phyloP scores from a whole-genome alignment of 2,888 invertebrate genomes.

The Cryptosula pallasiana region DNA sequence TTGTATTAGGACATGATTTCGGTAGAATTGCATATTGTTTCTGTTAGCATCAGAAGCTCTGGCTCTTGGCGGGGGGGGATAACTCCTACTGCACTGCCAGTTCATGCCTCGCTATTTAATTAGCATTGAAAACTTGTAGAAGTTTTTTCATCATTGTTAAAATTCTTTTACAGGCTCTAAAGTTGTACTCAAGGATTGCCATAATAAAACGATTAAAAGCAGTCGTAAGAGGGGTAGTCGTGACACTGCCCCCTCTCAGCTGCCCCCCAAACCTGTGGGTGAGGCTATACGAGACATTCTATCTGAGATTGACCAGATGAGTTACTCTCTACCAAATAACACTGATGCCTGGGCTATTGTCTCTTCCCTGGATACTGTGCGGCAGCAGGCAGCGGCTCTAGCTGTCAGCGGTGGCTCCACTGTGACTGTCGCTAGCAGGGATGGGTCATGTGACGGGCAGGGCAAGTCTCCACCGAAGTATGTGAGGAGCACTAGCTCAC shows the following conservation, averaged over 20 bases:
- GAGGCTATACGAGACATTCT: not conserved
- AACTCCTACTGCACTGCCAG: too few relatives aligned
- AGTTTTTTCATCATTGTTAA: not conserved
- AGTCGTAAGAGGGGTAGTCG: not conserved
- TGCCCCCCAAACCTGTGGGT: not conserved
- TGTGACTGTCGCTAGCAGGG: not conserved
- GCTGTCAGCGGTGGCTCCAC: not conserved
- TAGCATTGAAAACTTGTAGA: too few relatives aligned
- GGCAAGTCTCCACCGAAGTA: too few relatives aligned
- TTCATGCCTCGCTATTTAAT: too few relatives aligned
- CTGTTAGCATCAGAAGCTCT: too few relatives aligned
- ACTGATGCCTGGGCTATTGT: not conserved
- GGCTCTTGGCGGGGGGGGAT: too few relatives aligned
- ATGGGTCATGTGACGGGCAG: too few relatives aligned
- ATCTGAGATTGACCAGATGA: not conserved
- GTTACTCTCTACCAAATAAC: not conserved
- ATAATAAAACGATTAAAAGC: not conserved
- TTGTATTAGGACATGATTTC: too few relatives aligned
- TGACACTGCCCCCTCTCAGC: not conserved
- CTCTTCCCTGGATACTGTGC: not conserved
- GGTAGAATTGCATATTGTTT: too few relatives aligned
- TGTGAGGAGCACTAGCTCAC: too few relatives aligned
- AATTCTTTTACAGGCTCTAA: not conserved
- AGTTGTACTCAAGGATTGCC: not conserved
- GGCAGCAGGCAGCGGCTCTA: not conserved